Evolutionary conservation across 1,140 invertebrate genomes (phyloP).

Genomic region (Pseudomyrmex concolor): DNA sequence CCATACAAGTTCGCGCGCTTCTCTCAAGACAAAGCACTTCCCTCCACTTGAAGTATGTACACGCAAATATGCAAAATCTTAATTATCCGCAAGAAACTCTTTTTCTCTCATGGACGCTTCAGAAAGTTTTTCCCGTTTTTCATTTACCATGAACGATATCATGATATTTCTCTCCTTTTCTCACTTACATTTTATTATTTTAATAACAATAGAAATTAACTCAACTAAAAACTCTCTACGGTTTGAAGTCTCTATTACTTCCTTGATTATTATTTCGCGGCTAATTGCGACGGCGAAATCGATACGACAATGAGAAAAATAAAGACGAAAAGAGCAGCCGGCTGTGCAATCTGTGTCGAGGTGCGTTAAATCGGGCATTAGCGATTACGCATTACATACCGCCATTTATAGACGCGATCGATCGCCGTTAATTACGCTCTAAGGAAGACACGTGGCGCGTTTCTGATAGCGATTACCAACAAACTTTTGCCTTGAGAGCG

Average conservation of each 20-base stretch:
- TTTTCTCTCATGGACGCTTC: not conserved
- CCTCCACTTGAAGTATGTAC: not conserved
- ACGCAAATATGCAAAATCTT: constrained; percentile 9
- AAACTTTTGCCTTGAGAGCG: not conserved
- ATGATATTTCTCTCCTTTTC: too few relatives aligned
- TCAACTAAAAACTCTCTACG: too few relatives aligned
- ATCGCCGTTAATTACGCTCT: constrained; percentile 34
- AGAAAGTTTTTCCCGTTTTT: not conserved
- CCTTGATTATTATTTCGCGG: too few relatives aligned
- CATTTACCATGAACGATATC: not conserved
- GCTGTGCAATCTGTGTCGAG: constrained; percentile 41
- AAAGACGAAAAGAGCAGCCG: constrained; percentile 13
- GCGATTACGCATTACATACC: constrained; percentile 27
- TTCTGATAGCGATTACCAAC: not conserved
- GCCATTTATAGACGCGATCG: constrained; percentile 42
- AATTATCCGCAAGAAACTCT: not conserved
- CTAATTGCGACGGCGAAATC: constrained; percentile 21
- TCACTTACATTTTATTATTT: not conserved
- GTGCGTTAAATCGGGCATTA: constrained; percentile 40
- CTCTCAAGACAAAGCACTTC: not conserved
- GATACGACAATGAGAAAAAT: constrained; percentile 38
- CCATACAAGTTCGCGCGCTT: constrained; percentile 2
- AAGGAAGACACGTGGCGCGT: constrained; percentile 37
- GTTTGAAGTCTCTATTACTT: not conserved
- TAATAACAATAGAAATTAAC: too few relatives aligned